Evolutionary conservation across 2,113 vertebrate genomes (phyloP).

Genomic region (Ammospiza caudacuta): DNA sequence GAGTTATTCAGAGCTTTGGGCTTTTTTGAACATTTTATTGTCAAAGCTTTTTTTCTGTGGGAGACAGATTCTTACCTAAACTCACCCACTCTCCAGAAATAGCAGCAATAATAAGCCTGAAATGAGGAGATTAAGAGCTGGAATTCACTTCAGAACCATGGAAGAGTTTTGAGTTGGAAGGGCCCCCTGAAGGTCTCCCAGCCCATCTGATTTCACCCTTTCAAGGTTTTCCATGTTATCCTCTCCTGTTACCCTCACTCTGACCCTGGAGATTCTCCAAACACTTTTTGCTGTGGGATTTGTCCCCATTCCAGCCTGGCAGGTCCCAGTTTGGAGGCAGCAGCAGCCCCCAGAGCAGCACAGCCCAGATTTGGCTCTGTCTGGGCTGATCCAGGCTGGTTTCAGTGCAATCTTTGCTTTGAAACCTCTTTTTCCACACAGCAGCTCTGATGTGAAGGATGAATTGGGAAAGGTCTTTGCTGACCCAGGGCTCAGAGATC

Average conservation of each 20-base stretch:
- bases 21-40: not conserved
- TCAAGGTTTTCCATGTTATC: not conserved
- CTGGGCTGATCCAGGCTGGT: not conserved
- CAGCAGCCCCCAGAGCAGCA: not conserved
- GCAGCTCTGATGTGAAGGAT: not conserved
- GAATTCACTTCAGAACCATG: not conserved
- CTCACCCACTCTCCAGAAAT: not conserved
- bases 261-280: not conserved
- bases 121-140: not conserved
- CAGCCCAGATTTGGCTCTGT: not conserved
- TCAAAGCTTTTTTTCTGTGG: slow-evolving; percentile 10
- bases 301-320: not conserved
- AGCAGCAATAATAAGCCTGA: not conserved
- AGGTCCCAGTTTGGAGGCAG: not conserved
- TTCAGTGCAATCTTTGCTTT: not conserved
- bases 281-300: not conserved
- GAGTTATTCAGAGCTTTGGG: not conserved
- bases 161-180: not conserved
- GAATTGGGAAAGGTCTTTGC: not conserved
- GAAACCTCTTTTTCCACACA: accelerated
- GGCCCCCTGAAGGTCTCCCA: not conserved
- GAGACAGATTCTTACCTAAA: slow-evolving; percentile 14
- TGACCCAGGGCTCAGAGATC: not conserved
- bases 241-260: accelerated
- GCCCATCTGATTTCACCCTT: not conserved